phyloP scores from a whole-genome alignment of 2,113 vertebrate species.

The Propithecus coquereli region DNA sequence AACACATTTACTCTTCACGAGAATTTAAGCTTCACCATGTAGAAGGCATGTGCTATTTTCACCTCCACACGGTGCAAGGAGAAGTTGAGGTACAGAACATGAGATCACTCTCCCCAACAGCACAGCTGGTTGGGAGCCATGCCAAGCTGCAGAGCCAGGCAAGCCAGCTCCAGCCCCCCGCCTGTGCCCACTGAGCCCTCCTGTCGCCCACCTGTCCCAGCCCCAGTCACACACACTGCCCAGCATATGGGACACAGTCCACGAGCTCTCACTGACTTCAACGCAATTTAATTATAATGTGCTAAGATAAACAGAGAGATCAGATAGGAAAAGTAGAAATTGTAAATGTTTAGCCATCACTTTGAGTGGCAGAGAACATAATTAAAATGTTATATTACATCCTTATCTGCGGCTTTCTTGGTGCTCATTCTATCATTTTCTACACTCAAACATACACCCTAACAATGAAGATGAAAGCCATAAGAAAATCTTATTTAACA shows the following conservation, averaged over 20 bases:
- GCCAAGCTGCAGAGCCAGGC: not conserved
- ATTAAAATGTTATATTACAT: not conserved
- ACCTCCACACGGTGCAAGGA: not conserved
- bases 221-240: not conserved
- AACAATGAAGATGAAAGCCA: not conserved
- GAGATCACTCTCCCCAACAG: not conserved
- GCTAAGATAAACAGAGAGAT: not conserved
- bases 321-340: not conserved
- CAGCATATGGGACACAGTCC: too few relatives aligned
- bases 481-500: not conserved
- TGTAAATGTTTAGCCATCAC: not conserved
- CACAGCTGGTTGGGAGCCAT: not conserved
- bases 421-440: not conserved
- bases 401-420: not conserved
- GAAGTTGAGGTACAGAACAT: not conserved
- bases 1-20: not conserved
- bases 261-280: not conserved
- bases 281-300: not conserved
- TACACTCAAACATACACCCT: not conserved
- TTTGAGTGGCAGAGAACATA: not conserved
- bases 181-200: not conserved
- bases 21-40: not conserved
- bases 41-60: not conserved
- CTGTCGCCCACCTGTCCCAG: not conserved
- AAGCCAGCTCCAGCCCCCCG: not conserved